phyloP scores from a whole-genome alignment of 2,888 invertebrate genomes.

The Stegophylla sp. region DNA sequence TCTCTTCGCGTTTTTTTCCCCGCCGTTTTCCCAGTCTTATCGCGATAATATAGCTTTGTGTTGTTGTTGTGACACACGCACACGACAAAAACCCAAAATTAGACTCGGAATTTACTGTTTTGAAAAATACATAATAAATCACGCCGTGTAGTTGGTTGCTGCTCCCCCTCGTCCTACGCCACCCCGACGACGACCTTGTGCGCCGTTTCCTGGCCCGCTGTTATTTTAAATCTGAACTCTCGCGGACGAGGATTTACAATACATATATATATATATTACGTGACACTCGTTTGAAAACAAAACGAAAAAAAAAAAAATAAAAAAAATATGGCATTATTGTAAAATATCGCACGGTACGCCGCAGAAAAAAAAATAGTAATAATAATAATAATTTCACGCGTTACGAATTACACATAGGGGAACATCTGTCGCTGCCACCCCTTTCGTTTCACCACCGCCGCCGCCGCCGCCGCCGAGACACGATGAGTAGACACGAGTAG shows the following conservation, averaged over 20 bases:
- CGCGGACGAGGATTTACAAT: constrained; percentile 36
- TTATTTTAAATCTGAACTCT: constrained; percentile 49
- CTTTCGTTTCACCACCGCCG: constrained; percentile 44
- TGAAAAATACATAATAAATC: constrained; percentile 43
- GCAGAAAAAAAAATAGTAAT: constrained; percentile 38
- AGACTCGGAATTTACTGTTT: constrained; percentile 41
- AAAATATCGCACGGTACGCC: constrained; percentile 54
- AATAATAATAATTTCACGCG: constrained; percentile 59
- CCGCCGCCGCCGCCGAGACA: too few species aligned
- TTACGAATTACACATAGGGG: constrained; percentile 48
- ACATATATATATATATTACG: constrained; percentile 40
- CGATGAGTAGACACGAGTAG: constrained; percentile 1
- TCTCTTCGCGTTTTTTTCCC: too few species aligned
- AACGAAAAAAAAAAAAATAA: too few species aligned
- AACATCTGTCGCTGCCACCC: constrained; percentile 53
- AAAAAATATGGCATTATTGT: too few species aligned
- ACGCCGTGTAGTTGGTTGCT: neutral
- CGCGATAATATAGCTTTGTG: constrained; percentile 17
- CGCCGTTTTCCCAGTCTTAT: constrained; percentile 17
- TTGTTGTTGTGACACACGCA: constrained; percentile 8
- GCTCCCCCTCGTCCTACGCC: too few species aligned
- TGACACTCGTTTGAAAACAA: constrained; percentile 43
- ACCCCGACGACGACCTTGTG: too few species aligned
- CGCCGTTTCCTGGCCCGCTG: neutral
- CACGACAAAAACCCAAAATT: constrained; percentile 36